A percentile compares a stretch with the other conserved stretches of the same genome.
Conservation (phyloP, 2,888 invertebrate genomes). For the Acanthacorydalis orientalis region DNA sequence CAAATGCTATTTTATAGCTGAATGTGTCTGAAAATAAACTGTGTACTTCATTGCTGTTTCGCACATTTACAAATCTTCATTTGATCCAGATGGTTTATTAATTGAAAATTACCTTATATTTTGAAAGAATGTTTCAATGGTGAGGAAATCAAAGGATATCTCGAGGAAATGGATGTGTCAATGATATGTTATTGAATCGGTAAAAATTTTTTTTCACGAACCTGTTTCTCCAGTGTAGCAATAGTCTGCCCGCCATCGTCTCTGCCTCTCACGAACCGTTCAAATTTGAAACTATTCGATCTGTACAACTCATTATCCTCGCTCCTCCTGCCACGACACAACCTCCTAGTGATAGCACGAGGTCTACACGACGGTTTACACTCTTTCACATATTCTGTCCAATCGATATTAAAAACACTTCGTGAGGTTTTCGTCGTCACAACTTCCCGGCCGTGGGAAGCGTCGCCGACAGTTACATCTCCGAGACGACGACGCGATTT, state of each 20-base stretch:
- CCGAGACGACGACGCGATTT: slow-evolving; percentile 20
- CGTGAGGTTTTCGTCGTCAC: background rate
- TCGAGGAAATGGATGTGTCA: too few species aligned
- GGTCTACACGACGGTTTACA: slow-evolving; percentile 34
- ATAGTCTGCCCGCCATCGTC: slow-evolving; percentile 24
- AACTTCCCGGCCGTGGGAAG: background rate
- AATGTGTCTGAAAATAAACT: too few species aligned
- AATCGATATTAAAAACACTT: slow-evolving; percentile 30
- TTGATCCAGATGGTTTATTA: too few species aligned
- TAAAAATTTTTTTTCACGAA: background rate
- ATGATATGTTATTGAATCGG: too few species aligned
- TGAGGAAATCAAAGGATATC: too few species aligned
- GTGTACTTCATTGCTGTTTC: too few species aligned
- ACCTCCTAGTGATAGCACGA: slow-evolving; percentile 45
- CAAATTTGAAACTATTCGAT: slow-evolving; percentile 78
- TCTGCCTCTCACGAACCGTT: slow-evolving; percentile 58
- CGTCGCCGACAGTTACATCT: slow-evolving; percentile 10
- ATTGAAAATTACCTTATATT: too few species aligned
- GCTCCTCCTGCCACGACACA: slow-evolving; percentile 53
- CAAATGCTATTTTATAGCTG: too few species aligned
- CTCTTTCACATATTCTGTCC: slow-evolving; percentile 32
- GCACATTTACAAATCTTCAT: too few species aligned
- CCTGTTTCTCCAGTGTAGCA: slow-evolving; percentile 6
- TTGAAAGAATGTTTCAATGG: too few species aligned
- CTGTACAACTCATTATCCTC: slow-evolving; percentile 74